phyloP scores from a whole-genome alignment of 2,113 vertebrate genomes.

The Toxotes chatareus region DNA sequence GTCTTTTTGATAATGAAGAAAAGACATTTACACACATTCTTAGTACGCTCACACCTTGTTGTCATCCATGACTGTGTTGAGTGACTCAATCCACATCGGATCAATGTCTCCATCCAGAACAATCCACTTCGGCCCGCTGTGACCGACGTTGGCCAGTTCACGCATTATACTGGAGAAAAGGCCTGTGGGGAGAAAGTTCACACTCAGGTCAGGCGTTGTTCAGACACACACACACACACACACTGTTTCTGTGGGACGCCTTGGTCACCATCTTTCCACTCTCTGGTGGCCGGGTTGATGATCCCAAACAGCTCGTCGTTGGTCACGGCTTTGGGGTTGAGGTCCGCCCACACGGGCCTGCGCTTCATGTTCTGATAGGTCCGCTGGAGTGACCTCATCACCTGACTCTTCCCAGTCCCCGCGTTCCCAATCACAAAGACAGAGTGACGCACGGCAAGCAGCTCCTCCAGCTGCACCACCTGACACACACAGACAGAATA shows the following conservation, averaged over 20 bases:
- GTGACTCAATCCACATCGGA: conserved; percentile 99
- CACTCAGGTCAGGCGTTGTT: not conserved
- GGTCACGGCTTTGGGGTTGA: conserved; percentile 82
- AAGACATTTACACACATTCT: conserved; percentile 12
- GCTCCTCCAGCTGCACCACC: conserved; percentile 96
- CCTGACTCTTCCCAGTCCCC: conserved; percentile 95
- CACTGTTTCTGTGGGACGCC: not conserved
- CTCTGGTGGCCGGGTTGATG: conserved; percentile 88
- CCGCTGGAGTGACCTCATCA: conserved; percentile 90
- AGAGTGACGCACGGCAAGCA: conserved; percentile 93
- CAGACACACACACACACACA: not conserved
- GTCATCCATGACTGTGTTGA: conserved; percentile 99
- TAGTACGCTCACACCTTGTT: conserved; percentile 89
- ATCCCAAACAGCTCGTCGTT: conserved; percentile 81
- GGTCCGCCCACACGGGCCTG: conserved; percentile 92
- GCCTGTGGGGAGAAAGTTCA: conserved; percentile 71
- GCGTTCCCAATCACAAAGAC: conserved; percentile 95
- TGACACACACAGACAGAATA: conserved; percentile 58
- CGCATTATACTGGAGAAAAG: conserved; percentile 96
- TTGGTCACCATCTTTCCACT: conserved; percentile 95
- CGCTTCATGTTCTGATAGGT: conserved; percentile 93
- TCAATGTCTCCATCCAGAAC: conserved; percentile 98
- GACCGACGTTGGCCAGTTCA: conserved; percentile 91
- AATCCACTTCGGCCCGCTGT: conserved; percentile 96
- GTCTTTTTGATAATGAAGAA: conserved; percentile 22